A percentile compares a stretch with the other conserved stretches of the same genome.
Conservation (phyloP, 2,113 vertebrate genomes). For the Orcinus orca region DNA sequence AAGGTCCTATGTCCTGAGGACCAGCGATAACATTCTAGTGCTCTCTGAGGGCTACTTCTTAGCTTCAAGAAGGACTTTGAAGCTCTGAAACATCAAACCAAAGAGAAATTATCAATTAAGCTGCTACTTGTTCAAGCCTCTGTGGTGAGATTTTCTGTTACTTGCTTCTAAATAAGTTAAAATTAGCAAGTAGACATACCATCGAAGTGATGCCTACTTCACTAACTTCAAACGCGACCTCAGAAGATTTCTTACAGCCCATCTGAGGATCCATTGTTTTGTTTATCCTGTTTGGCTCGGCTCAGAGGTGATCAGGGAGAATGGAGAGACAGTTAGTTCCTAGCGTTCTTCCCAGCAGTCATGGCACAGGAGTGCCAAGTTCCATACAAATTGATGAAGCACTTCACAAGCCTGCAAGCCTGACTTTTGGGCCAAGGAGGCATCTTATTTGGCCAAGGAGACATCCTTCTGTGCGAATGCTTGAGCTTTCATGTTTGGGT, state of each 20-base stretch:
- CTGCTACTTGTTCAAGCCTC: background rate
- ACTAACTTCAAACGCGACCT: background rate
- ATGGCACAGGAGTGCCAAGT: fast-evolving
- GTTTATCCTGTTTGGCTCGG: background rate
- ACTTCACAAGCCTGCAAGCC: background rate
- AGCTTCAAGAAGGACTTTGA: background rate
- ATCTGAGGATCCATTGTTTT: background rate
- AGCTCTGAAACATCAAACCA: background rate
- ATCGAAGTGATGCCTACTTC: background rate
- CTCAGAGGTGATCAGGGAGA: background rate
- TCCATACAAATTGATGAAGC: background rate
- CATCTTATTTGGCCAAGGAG: background rate
- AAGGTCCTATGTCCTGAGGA: background rate
- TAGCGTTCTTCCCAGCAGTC: background rate
- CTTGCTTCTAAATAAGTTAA: background rate
- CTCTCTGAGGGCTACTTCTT: background rate
- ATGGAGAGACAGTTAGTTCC: background rate
- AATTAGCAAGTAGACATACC: background rate
- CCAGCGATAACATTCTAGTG: background rate
- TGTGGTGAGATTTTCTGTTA: background rate
- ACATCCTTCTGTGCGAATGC: background rate
- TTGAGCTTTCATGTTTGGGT: background rate
- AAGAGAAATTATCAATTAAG: background rate
- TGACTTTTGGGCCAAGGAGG: background rate
- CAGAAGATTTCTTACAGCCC: background rate